Evolutionary conservation across 2,113 vertebrate genomes (phyloP).

Genomic region (Sinocyclocheilus grahami): DNA sequence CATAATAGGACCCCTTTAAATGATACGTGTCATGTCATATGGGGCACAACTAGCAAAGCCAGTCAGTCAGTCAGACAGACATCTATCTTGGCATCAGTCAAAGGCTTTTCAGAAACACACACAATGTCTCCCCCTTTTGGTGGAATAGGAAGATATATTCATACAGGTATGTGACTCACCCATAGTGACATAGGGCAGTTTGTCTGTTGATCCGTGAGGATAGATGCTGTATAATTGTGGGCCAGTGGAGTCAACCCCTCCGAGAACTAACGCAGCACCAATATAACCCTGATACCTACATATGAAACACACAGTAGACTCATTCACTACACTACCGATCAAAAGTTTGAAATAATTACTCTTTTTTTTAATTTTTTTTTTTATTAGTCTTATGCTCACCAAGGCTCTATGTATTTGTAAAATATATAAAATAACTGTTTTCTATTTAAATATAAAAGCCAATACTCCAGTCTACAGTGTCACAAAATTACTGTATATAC

Average conservation of each 20-base stretch:
- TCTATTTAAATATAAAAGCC: too few species aligned
- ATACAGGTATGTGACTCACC: slow-evolving; percentile 75
- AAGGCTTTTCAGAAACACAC: slow-evolving; percentile 4
- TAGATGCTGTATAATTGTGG: slow-evolving; percentile 98
- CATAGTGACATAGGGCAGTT: slow-evolving; percentile 97
- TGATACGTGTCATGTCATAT: too few species aligned
- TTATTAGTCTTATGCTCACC: background rate
- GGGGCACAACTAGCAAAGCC: too few species aligned
- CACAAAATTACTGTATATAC: too few species aligned
- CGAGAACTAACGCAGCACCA: slow-evolving; percentile 91
- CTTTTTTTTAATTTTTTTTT: background rate
- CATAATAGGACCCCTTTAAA: too few species aligned
- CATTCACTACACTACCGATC: background rate
- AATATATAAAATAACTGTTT: too few species aligned
- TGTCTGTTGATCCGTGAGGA: slow-evolving; percentile 97
- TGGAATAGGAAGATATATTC: background rate
- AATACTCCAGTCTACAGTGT: too few species aligned
- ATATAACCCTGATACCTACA: slow-evolving; percentile 97
- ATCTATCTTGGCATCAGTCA: slow-evolving; percentile 38
- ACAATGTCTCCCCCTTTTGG: background rate
- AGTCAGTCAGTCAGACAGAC: background rate
- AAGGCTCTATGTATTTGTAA: background rate
- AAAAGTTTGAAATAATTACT: background rate
- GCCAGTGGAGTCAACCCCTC: slow-evolving; percentile 90
- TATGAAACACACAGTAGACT: background rate